Base-by-base conservation (phyloP, 2,888 invertebrate species). In the Mythimna albipuncta region DNA sequence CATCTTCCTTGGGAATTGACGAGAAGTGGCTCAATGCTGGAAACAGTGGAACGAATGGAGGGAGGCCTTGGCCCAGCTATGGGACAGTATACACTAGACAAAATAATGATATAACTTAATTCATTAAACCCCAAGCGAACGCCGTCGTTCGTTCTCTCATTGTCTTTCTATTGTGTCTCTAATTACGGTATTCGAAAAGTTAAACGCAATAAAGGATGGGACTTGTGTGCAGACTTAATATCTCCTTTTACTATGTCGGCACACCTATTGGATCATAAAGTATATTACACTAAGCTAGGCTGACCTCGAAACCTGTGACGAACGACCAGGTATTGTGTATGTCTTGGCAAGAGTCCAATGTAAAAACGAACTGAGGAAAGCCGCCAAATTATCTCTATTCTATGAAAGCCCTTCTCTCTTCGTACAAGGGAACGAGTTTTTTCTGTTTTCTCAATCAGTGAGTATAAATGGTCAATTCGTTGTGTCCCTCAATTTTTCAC, bases 341-440 rank as follows among this genome's bases (percentile, higher is more conserved):
- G 70, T 79, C 69, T 90, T 95, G 95, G 95, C 94, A 90, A 72
- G 61, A 77, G 65, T 89, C 94, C 95, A 95, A 93, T 86, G 85
- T 89, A 89, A 92, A 91, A 92, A 91, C 87, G 78, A 84, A 83
- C 82, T 57, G 73, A 74, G 79, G 82, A 85, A 87, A 81, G 77
- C 80, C 83, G 84, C 88, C 89, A 89, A 89, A 88, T 84, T 76
- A 82, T 85, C 77, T 85, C 81, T 80, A 82, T 85, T 82, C 68
- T 62, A 76, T 75, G 47, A 66, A 81, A 76, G 77, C 74, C 72
- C 77, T 75, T 70, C 64, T 65, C 75, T 75, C 68, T 58, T 65
- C 59, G 55, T 69, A 85, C 80, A 81, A 77, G 79, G 72, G 68
- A 59, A 69, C 47, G 62, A 44, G 58, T 64, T 72, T 69, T 74